Evolutionary conservation across 35 echinoderm and acorn worm species (phyloP).

Genomic region (Apostichopus japonicus): DNA sequence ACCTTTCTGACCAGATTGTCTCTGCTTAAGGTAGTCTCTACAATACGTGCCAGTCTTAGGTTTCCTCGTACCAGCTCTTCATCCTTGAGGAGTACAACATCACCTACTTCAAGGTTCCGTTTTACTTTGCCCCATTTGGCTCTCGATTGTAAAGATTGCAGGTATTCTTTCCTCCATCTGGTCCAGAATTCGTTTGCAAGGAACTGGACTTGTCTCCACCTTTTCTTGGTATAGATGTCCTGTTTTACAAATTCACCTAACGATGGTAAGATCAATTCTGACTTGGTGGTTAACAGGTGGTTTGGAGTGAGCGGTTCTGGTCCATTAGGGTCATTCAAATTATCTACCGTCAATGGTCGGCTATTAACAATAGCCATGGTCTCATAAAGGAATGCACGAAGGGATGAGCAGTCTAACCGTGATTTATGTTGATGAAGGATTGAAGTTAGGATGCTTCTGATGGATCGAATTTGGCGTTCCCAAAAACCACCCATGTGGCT

Average conservation of each 20-base stretch:
- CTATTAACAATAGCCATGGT: background rate
- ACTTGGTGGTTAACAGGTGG: background rate
- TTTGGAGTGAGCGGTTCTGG: background rate
- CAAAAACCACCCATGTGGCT: constrained; percentile 13
- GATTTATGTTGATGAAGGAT: background rate
- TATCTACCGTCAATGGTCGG: background rate
- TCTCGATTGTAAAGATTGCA: constrained; percentile 3
- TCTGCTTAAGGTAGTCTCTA: background rate
- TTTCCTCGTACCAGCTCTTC: background rate
- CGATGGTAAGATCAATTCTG: background rate
- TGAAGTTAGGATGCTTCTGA: background rate
- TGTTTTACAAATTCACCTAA: background rate
- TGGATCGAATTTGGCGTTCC: background rate
- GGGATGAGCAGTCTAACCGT: background rate
- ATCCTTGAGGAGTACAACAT: constrained; percentile 50
- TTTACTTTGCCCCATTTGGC: constrained; percentile 30
- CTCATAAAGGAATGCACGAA: background rate
- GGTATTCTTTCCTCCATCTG: constrained; percentile 18
- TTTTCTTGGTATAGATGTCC: background rate
- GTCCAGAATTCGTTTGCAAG: constrained; percentile 34
- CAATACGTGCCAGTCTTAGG: constrained; percentile 1
- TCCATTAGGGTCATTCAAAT: background rate
- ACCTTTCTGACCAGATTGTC: constrained; percentile 23
- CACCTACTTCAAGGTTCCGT: constrained; percentile 50
- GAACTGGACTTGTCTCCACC: constrained; percentile 52